These are phyloP conservation scores for Charina bottae DNA, from an alignment of 2,113 vertebrate genomes.

Conservation along the genomic window DNA sequence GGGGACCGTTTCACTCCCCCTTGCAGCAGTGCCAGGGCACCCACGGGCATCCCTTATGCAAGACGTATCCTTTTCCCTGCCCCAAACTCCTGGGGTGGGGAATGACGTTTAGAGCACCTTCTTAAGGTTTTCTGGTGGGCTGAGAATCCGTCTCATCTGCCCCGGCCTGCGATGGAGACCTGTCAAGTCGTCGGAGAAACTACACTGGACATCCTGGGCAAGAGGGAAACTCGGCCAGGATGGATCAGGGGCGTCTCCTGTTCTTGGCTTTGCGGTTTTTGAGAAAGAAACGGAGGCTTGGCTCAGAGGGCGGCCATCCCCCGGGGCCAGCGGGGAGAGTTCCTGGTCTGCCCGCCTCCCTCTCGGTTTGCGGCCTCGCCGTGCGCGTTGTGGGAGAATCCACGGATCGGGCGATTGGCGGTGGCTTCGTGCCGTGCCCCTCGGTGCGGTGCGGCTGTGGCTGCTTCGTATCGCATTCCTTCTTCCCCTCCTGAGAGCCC, in stretches of 20 bases:
- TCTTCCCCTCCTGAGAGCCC: background rate
- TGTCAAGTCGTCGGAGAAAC: no score
- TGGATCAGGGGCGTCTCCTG: no score
- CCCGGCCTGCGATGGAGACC: no score
- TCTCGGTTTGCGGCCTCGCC: no score
- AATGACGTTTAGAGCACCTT: background rate
- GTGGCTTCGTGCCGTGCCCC: background rate
- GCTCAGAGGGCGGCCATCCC: no score
- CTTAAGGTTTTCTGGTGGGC: background rate
- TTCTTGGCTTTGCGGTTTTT: background rate
- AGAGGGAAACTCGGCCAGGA: no score
- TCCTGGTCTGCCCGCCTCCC: no score
- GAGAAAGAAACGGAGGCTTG: no score
- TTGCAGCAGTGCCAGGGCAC: background rate
- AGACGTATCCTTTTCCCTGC: background rate
- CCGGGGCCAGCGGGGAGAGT: no score
- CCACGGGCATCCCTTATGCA: background rate
- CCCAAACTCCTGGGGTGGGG: background rate
- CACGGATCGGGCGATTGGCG: no score
- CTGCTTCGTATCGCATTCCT: background rate
- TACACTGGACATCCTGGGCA: no score
- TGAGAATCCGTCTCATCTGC: background rate
- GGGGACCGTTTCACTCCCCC: background rate
- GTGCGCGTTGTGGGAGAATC: no score
- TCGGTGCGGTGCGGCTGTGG: background rate